Conservation (phyloP, 2,113 vertebrate genomes). For the Gallinago jamesoni region DNA sequence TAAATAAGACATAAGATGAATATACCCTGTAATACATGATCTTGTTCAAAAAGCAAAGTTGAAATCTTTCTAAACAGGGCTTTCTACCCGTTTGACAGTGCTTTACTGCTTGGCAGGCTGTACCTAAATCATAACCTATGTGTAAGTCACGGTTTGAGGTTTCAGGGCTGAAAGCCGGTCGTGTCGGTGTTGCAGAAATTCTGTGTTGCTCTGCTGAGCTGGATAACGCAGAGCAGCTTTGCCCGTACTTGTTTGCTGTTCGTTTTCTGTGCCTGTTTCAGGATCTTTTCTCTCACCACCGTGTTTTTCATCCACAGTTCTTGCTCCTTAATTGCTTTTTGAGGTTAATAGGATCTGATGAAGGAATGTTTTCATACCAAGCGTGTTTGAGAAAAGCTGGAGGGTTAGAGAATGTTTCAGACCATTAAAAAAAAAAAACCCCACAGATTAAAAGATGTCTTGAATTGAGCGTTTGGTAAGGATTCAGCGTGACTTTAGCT, state of each 20-base stretch:
- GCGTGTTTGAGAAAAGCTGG: accelerated
- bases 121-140: accelerated
- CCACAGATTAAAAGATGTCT: background rate
- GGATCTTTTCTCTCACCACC: background rate
- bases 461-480: background rate
- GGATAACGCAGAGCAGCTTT: background rate
- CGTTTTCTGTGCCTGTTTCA: background rate
- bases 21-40: accelerated
- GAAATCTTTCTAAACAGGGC: background rate
- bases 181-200: background rate
- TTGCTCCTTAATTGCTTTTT: background rate
- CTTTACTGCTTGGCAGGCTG: background rate
- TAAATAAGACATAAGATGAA: background rate
- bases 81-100: background rate
- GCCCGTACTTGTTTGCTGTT: background rate
- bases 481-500: background rate
- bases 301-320: accelerated
- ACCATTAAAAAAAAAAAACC: background rate
- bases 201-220: background rate
- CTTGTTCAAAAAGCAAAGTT: background rate
- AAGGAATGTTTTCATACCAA: background rate
- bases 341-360: background rate
- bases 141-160: background rate
- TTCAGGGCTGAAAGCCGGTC: background rate
- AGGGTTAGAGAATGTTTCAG: background rate